These are phyloP conservation scores for Eupleurogrammus muticus DNA, from an alignment of 2,797 vertebrate genomes.

Conservation along the genomic window DNA sequence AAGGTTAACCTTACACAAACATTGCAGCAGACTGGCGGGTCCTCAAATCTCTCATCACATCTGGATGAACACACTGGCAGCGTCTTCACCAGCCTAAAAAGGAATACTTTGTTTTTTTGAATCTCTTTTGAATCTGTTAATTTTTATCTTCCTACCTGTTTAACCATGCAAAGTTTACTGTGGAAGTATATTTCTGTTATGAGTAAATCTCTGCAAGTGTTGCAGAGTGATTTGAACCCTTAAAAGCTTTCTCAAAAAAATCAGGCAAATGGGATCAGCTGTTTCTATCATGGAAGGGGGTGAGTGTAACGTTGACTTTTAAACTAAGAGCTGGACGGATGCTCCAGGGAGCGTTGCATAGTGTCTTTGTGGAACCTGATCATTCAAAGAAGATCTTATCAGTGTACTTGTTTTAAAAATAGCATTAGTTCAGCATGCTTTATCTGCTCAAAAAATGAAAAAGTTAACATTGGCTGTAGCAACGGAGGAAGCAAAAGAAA, in stretches of 20 bases:
- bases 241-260: slow-evolving; percentile 32
- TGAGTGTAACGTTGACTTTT: slow-evolving; percentile 54
- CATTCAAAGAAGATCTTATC: slow-evolving; percentile 25
- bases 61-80: slow-evolving; percentile 58
- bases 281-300: slow-evolving; percentile 66
- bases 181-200: slow-evolving; percentile 11
- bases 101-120: slow-evolving; percentile 12
- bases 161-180: background rate
- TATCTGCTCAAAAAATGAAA: slow-evolving; percentile 16
- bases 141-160: background rate
- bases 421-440: background rate
- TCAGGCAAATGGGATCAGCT: slow-evolving; percentile 62
- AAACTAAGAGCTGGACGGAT: slow-evolving; percentile 18
- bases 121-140: slow-evolving; percentile 19
- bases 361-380: slow-evolving; percentile 22
- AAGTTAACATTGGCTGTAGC: slow-evolving; percentile 16
- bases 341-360: background rate
- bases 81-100: slow-evolving; percentile 37
- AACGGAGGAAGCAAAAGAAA: slow-evolving; percentile 52
- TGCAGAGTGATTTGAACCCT: slow-evolving; percentile 40
- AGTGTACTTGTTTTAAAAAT: slow-evolving; percentile 5
- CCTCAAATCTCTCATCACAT: slow-evolving; percentile 72
- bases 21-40: slow-evolving; percentile 54
- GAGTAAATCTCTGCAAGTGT: slow-evolving; percentile 25
- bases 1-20: slow-evolving; percentile 61